These are phyloP conservation scores for Arbacia lixula DNA, from an alignment of 53 echinoderm and acorn worm genomes.

Conservation along the genomic window DNA sequence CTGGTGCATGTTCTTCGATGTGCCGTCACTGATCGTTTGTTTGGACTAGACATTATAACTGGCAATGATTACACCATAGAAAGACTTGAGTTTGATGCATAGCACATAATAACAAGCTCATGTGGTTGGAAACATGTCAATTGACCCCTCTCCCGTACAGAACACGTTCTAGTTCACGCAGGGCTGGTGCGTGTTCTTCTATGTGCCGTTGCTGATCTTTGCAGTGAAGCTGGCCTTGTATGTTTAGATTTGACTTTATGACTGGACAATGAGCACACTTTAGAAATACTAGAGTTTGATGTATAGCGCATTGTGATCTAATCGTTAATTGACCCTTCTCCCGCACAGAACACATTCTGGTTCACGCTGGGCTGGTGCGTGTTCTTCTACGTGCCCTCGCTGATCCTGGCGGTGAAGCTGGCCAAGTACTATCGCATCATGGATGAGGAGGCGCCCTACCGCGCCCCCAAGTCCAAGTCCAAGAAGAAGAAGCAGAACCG, in stretches of 20 bases:
- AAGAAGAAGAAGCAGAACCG: constrained; percentile 72
- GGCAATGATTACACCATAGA: too few species aligned
- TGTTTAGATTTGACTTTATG: too few species aligned
- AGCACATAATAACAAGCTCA: too few species aligned
- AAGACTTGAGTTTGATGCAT: too few species aligned
- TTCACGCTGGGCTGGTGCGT: constrained; percentile 97
- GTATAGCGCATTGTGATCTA: too few species aligned
- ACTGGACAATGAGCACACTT: too few species aligned
- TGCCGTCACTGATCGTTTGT: constrained; percentile 84
- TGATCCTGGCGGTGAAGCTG: constrained; percentile 88
- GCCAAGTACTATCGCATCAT: constrained; percentile 99
- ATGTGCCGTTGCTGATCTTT: constrained; percentile 78
- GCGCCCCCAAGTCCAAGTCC: constrained; percentile 58
- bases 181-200: constrained; percentile 97
- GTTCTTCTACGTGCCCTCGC: constrained; percentile 87
- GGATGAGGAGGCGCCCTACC: constrained; percentile 70
- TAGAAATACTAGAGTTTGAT: too few species aligned
- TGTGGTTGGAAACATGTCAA: too few species aligned
- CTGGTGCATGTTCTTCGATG: constrained; percentile 94
- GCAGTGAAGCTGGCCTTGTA: constrained; percentile 97
- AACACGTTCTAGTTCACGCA: constrained; percentile 94
- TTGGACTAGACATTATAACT: too few species aligned
- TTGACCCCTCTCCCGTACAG: constrained; percentile 56
- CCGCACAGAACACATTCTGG: constrained; percentile 86
- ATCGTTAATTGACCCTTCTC: too few species aligned